Conservation (phyloP, 2,797 vertebrate genomes). For the Gymnopithys bicolor region DNA sequence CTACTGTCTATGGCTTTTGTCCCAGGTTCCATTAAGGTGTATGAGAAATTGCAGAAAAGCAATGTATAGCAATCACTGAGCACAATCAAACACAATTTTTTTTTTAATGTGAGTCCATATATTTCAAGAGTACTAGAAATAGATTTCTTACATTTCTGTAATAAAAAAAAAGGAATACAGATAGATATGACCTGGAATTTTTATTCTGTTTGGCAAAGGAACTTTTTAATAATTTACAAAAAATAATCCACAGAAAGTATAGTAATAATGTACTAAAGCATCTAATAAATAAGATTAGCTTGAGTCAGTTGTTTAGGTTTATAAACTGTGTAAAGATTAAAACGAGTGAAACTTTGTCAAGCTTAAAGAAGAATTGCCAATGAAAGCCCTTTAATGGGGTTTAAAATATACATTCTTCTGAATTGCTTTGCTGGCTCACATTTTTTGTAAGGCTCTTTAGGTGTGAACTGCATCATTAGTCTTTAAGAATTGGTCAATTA, state of each 20-base stretch:
- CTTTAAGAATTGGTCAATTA: constrained; percentile 66
- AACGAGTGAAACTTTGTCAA: constrained; percentile 39
- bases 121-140: not conserved
- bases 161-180: not conserved
- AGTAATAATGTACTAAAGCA: not conserved
- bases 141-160: not conserved
- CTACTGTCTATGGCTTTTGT: not conserved
- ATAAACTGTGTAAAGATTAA: constrained; percentile 46
- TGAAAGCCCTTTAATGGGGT: constrained; percentile 52
- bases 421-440: constrained; percentile 18
- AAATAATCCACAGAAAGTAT: not conserved
- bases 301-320: constrained; percentile 22
- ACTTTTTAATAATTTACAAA: not conserved
- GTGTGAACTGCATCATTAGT: constrained; percentile 64
- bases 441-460: constrained; percentile 57
- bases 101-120: not conserved
- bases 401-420: constrained; percentile 46
- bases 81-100: not conserved
- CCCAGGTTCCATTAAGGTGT: not conserved
- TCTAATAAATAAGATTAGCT: constrained; percentile 30
- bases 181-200: not conserved
- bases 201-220: not conserved
- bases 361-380: not conserved
- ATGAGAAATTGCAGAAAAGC: not conserved
- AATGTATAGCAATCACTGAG: not conserved